These are phyloP conservation scores for Mobula birostris DNA, from an alignment of 2,113 vertebrate species.

Conservation along the genomic window DNA sequence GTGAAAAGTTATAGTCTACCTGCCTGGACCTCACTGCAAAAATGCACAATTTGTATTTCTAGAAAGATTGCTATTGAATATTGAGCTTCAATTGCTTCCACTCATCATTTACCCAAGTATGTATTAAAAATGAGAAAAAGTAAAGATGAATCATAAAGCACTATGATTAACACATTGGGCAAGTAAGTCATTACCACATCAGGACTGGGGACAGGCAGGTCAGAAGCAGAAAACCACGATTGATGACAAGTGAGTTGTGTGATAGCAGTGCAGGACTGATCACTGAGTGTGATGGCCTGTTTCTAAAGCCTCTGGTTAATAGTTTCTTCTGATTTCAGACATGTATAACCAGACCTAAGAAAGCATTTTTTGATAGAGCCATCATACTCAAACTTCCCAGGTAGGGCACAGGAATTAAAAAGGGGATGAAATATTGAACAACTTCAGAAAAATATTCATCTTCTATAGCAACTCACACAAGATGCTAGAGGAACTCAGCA, in stretches of 20 bases:
- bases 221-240: neutral
- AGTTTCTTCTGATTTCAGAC: neutral
- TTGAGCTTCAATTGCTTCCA: slow-evolving; percentile 29
- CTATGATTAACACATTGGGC: neutral
- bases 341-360: neutral
- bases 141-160: slow-evolving; percentile 26
- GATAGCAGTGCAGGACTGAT: neutral
- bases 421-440: neutral
- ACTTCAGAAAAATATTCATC: neutral
- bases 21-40: neutral
- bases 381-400: neutral
- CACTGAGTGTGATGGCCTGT: neutral
- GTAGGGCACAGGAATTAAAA: neutral
- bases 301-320: neutral
- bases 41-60: neutral
- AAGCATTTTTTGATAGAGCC: neutral
- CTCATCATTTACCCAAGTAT: slow-evolving; percentile 15
- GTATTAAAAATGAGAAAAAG: slow-evolving; percentile 6
- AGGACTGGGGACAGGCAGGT: neutral
- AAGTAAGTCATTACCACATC: slow-evolving; percentile 29
- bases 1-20: neutral
- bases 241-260: neutral
- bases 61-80: slow-evolving; percentile 12
- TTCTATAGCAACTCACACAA: neutral
- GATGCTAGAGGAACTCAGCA: too few relatives aligned